Conservation (phyloP, 2,113 vertebrate species). For the Octodon degus region DNA sequence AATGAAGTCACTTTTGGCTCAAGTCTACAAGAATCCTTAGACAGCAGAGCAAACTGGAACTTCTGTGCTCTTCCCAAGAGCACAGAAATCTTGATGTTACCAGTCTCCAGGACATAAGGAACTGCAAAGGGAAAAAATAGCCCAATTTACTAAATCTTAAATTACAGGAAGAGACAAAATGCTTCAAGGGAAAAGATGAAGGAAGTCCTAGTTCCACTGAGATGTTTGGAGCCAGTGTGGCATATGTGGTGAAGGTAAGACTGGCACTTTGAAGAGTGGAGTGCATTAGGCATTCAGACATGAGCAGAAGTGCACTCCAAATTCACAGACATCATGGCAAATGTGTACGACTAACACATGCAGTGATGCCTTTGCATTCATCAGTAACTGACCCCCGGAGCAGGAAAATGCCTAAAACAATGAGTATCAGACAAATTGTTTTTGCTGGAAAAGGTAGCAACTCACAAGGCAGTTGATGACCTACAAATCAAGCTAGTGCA, state of each 20-base stretch:
- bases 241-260: background rate
- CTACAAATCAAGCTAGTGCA: background rate
- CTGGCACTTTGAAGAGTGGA: background rate
- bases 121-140: background rate
- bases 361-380: background rate
- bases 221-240: background rate
- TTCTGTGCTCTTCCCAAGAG: background rate
- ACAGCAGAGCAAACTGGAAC: background rate
- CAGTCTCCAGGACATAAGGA: background rate
- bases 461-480: background rate
- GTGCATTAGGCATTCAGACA: background rate
- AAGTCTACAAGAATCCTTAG: background rate
- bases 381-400: background rate
- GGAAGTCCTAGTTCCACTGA: background rate
- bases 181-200: background rate
- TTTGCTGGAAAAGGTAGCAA: background rate
- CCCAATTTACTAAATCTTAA: constrained; percentile 43
- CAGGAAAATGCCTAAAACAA: background rate
- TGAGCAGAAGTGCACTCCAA: background rate
- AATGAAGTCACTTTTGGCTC: background rate
- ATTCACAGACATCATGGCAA: background rate
- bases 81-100: background rate
- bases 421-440: background rate
- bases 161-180: background rate
- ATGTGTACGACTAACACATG: background rate